A percentile compares a stretch with the other conserved stretches of the same genome.
phyloP scores from a whole-genome alignment of 1,140 invertebrate genomes.

The Psix sp. region DNA sequence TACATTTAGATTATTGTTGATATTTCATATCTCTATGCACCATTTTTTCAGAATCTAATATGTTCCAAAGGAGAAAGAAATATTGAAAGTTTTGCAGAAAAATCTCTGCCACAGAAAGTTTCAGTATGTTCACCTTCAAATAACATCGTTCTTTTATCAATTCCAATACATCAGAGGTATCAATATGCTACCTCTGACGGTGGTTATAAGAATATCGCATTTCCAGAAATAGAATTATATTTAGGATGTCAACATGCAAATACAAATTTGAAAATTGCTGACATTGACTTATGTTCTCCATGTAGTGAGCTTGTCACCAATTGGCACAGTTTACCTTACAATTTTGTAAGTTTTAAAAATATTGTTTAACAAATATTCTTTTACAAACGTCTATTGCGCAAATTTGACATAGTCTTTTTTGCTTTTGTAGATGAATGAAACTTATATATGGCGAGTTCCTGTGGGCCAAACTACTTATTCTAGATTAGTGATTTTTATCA shows the following conservation, averaged over 20 bases:
- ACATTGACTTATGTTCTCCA: slow-evolving; percentile 64
- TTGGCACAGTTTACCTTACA: slow-evolving; percentile 68
- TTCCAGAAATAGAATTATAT: slow-evolving; percentile 64
- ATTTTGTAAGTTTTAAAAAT: slow-evolving; percentile 56
- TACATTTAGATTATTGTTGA: not conserved
- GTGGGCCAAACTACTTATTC: slow-evolving; percentile 58
- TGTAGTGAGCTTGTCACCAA: slow-evolving; percentile 62
- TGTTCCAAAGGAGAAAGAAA: slow-evolving; percentile 68
- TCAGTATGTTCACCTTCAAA: slow-evolving; percentile 63
- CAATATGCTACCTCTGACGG: slow-evolving; percentile 61
- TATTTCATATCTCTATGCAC: not conserved
- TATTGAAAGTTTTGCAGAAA: slow-evolving; percentile 70
- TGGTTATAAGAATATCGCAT: slow-evolving; percentile 56
- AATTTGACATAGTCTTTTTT: slow-evolving; percentile 11
- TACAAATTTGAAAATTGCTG: slow-evolving; percentile 64
- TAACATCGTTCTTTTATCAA: slow-evolving; percentile 40
- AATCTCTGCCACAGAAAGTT: slow-evolving; percentile 66
- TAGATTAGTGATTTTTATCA: slow-evolving; percentile 20
- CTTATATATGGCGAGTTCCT: slow-evolving; percentile 66
- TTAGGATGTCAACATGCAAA: slow-evolving; percentile 68
- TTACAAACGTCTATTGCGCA: slow-evolving; percentile 3
- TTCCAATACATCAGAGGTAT: slow-evolving; percentile 74
- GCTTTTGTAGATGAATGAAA: slow-evolving; percentile 59
- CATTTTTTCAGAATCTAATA: slow-evolving; percentile 61
- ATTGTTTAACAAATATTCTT: not conserved